Evolutionary conservation across 2,797 vertebrate species (phyloP).

Genomic region (Lepidocolaptes lacrymiger): DNA sequence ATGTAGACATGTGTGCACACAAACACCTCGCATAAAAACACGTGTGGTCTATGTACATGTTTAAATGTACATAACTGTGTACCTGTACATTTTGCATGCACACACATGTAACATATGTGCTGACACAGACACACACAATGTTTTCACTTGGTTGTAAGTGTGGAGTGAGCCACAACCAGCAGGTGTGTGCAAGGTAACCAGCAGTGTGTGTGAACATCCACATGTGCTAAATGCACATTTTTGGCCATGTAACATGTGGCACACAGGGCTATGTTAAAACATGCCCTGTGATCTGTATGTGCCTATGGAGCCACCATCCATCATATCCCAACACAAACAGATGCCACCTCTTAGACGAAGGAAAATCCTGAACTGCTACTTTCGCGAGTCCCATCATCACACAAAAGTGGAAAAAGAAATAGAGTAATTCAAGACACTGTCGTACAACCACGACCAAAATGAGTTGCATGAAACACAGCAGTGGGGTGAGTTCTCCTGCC

Average conservation of each 20-base stretch:
- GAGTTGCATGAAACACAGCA: neutral
- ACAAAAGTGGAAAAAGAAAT: neutral
- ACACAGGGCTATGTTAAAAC: neutral
- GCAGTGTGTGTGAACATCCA: rapidly evolving
- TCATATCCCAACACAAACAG: neutral
- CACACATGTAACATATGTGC: rapidly evolving
- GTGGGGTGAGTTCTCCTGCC: neutral
- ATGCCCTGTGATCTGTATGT: rapidly evolving
- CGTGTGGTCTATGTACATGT: rapidly evolving
- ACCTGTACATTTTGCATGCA: rapidly evolving
- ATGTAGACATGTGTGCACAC: rapidly evolving
- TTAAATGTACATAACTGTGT: rapidly evolving
- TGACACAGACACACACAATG: rapidly evolving
- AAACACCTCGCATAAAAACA: rapidly evolving
- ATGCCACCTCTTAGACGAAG: rapidly evolving
- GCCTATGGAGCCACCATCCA: neutral
- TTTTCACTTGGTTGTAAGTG: neutral
- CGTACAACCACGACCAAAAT: neutral
- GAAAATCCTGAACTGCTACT: neutral
- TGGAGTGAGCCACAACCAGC: neutral
- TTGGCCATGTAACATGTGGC: rapidly evolving
- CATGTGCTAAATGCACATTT: rapidly evolving
- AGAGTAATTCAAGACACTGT: neutral
- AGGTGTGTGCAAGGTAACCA: neutral
- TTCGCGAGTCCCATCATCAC: neutral